Percentiles rank a stretch among this genome's conserved stretches.
Conservation (phyloP, 2,113 vertebrate genomes). For the Pholis gunnellus region DNA sequence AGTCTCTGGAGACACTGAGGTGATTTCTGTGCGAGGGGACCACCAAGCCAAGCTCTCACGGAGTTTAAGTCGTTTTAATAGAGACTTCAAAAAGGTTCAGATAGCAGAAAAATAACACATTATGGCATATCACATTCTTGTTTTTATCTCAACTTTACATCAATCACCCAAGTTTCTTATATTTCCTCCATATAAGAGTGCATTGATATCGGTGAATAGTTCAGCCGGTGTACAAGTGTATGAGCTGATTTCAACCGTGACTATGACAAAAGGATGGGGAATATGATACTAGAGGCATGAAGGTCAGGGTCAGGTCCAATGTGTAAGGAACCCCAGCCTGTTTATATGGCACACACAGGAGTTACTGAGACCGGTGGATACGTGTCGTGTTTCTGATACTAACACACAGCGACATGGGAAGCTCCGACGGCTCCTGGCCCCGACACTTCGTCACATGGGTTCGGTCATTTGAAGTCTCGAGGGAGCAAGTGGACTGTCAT, state of each 20-base stretch:
- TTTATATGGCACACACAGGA: slow-evolving; percentile 5
- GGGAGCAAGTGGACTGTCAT: slow-evolving; percentile 78
- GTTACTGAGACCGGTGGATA: slow-evolving; percentile 71
- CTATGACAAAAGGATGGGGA: neutral
- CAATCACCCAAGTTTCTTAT: neutral
- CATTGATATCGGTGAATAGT: neutral
- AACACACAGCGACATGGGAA: slow-evolving; percentile 72
- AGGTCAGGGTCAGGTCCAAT: neutral
- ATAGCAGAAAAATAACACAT: neutral
- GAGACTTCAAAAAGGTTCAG: slow-evolving; percentile 6
- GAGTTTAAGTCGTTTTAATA: neutral
- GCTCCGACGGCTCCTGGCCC: slow-evolving; percentile 69
- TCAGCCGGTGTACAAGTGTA: neutral
- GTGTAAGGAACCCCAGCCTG: neutral
- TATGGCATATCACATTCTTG: neutral
- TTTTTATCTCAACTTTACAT: slow-evolving; percentile 1
- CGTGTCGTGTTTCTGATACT: slow-evolving; percentile 57
- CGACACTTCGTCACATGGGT: slow-evolving; percentile 73
- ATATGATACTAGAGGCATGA: neutral
- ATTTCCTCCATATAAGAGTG: neutral
- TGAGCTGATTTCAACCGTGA: neutral
- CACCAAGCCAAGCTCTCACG: neutral
- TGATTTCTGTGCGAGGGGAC: neutral
- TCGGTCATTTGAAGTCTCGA: slow-evolving; percentile 70
- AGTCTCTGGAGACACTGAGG: slow-evolving; percentile 11